Percentiles rank a stretch among this genome's conserved stretches.
These are phyloP conservation scores for Nymphicus hollandicus DNA, from an alignment of 2,113 vertebrate species.

Conservation along the genomic window DNA sequence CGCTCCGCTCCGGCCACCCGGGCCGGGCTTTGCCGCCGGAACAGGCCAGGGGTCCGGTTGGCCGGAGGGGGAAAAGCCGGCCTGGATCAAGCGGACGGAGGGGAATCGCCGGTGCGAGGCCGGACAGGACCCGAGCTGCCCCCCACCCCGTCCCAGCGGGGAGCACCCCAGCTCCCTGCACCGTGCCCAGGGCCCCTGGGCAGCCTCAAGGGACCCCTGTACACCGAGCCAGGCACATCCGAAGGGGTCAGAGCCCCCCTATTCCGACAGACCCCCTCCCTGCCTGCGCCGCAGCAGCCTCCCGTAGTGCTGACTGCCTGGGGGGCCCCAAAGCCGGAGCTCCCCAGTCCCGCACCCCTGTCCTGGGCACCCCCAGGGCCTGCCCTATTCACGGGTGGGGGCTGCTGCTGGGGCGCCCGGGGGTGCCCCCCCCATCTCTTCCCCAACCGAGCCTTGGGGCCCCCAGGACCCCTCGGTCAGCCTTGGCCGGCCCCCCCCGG, in stretches of 20 bases:
- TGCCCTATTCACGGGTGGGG: not conserved
- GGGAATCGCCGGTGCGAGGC: not conserved
- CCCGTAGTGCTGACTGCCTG: not conserved
- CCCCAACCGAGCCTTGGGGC: too few relatives aligned
- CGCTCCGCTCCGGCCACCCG: rapidly evolving
- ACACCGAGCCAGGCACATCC: not conserved
- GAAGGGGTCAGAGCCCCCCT: not conserved
- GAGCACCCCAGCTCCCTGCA: not conserved
- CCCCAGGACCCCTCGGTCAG: too few relatives aligned
- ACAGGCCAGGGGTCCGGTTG: not conserved
- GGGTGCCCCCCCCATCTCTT: not conserved
- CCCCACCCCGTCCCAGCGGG: not conserved
- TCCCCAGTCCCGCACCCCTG: not conserved
- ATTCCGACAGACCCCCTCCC: not conserved
- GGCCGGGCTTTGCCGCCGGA: not conserved
- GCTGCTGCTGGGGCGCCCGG: not conserved
- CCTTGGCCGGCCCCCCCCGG: not conserved
- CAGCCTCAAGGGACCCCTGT: not conserved
- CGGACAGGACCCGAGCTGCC: not conserved
- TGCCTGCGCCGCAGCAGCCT: too few relatives aligned
- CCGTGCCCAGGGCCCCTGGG: not conserved
- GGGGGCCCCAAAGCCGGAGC: not conserved
- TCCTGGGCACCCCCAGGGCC: not conserved
- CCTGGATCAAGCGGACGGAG: rapidly evolving
- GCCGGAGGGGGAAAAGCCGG: not conserved